These are phyloP conservation scores for Siphlonurus alternatus DNA, from an alignment of 2,888 invertebrate species.

Conservation along the genomic window DNA sequence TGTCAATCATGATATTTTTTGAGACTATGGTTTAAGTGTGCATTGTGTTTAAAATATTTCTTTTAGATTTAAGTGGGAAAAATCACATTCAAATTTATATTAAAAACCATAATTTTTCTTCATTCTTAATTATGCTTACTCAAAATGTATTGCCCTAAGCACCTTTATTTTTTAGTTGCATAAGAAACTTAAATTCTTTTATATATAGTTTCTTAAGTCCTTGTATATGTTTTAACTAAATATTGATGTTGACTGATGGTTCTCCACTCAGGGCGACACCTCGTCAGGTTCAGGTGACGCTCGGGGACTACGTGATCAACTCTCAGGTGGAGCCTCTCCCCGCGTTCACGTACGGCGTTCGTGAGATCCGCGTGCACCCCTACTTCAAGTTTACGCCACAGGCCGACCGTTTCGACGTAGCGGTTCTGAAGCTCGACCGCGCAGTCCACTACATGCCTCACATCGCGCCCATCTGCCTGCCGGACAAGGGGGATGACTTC, in stretches of 20 bases:
- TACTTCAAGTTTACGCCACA: conserved; percentile 87
- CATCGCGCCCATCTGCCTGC: conserved; percentile 80
- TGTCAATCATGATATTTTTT: no score
- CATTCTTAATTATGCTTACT: no score
- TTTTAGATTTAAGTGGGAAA: no score
- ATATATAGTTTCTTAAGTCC: no score
- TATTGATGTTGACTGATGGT: background rate
- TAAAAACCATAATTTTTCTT: no score
- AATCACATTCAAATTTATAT: no score
- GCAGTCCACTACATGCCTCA: conserved; percentile 83
- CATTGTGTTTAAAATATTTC: no score
- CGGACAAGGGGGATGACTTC: conserved; percentile 77
- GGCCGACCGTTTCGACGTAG: conserved; percentile 73
- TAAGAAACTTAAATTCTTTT: no score
- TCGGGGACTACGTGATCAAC: conserved; percentile 87
- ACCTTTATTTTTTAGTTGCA: no score
- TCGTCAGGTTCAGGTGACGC: conserved; percentile 76
- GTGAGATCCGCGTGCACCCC: conserved; percentile 78
- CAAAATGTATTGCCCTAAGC: no score
- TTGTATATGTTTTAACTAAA: no score
- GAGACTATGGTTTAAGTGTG: no score
- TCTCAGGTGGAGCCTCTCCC: conserved; percentile 81
- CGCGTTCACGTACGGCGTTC: conserved; percentile 83
- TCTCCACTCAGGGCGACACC: conserved; percentile 50
- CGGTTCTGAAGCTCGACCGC: conserved; percentile 70